Conservation (phyloP, 1,140 invertebrate genomes). For the Bicyclus anynana region DNA sequence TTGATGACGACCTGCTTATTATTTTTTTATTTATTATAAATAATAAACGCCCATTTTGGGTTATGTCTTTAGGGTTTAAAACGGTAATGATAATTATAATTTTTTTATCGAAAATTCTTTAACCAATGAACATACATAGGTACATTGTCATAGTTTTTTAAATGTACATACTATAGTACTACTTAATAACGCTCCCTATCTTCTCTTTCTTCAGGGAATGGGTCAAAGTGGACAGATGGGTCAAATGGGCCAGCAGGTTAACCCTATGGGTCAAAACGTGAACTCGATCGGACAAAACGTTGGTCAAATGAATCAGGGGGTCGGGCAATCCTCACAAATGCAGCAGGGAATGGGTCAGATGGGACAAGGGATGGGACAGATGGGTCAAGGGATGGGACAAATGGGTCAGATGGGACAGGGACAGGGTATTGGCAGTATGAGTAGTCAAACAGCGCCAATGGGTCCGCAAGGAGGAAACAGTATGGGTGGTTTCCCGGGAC, state of each 20-base stretch:
- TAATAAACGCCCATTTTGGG: no score
- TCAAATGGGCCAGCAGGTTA: conserved; percentile 68
- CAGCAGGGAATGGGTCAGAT: conserved; percentile 73
- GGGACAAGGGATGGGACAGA: conserved; percentile 71
- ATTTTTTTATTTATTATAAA: no score
- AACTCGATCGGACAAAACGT: conserved; percentile 66
- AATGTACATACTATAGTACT: no score
- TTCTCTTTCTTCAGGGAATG: conserved; percentile 51
- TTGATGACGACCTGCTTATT: no score
- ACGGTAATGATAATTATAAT: no score
- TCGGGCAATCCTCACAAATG: conserved; percentile 64
- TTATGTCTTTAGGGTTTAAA: no score
- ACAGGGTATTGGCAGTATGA: conserved; percentile 68
- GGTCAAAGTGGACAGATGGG: conserved; percentile 51
- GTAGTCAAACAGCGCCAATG: conserved; percentile 68
- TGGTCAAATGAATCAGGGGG: conserved; percentile 63
- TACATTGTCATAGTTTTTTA: no score
- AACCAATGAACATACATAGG: no score
- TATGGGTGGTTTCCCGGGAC: conserved; percentile 76
- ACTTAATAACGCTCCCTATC: no score
- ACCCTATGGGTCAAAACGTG: conserved; percentile 59
- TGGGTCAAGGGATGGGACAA: conserved; percentile 75
- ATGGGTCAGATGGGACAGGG: conserved; percentile 73
- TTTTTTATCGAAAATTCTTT: no score
- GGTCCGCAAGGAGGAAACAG: conserved; percentile 75